phyloP scores from a whole-genome alignment of 1,140 invertebrate genomes.

The Calephelis virginiensis region DNA sequence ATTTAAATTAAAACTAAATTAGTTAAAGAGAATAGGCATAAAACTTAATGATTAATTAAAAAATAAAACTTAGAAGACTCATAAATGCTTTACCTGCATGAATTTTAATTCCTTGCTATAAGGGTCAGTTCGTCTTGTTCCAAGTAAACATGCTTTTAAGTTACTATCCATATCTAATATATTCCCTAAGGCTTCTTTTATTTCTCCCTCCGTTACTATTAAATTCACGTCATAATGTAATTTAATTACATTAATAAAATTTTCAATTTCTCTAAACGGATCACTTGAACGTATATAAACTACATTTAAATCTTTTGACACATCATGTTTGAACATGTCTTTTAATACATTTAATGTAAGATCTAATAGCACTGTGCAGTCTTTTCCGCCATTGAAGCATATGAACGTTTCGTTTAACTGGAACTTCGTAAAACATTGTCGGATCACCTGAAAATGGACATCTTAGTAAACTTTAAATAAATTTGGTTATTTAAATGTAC shows the following conservation, averaged over 20 bases:
- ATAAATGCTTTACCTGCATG: slow-evolving; percentile 81
- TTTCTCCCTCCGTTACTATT: slow-evolving; percentile 83
- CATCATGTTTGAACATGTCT: slow-evolving; percentile 70
- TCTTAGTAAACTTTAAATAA: no score
- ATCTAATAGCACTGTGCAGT: slow-evolving; percentile 95
- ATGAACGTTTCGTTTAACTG: slow-evolving; percentile 87
- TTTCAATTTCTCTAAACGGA: slow-evolving; percentile 92
- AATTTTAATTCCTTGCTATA: slow-evolving; percentile 82
- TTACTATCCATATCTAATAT: slow-evolving; percentile 82
- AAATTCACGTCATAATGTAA: slow-evolving; percentile 87
- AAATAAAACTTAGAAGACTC: no score
- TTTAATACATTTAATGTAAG: slow-evolving; percentile 83
- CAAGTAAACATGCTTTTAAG: slow-evolving; percentile 93
- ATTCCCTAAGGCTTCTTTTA: slow-evolving; percentile 84
- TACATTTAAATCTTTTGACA: slow-evolving; percentile 78
- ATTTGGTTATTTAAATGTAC: no score
- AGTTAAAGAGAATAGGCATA: no score
- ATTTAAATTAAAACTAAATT: no score
- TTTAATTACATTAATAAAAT: slow-evolving; percentile 87
- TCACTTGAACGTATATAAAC: slow-evolving; percentile 87
- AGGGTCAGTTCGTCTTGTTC: slow-evolving; percentile 91
- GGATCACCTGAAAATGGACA: slow-evolving; percentile 56
- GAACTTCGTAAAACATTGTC: slow-evolving; percentile 79
- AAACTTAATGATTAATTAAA: no score
- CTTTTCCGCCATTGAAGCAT: slow-evolving; percentile 98